phyloP scores from a whole-genome alignment of 2,888 invertebrate species.

The Deilephila porcellus region DNA sequence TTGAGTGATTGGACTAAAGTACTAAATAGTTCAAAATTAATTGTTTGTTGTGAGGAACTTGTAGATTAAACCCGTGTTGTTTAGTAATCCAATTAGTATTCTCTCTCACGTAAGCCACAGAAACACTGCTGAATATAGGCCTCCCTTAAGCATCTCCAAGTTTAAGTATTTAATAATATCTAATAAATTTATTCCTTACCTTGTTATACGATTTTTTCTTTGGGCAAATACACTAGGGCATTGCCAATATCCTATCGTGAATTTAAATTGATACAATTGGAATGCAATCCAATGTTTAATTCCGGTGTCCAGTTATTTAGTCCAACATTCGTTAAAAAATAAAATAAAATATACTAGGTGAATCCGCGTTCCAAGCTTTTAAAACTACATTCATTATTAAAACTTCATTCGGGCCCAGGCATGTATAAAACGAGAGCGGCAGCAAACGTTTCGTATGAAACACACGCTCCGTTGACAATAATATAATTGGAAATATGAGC shows the following conservation, averaged over 20 bases:
- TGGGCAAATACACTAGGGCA: too few species aligned
- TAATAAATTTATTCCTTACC: too few species aligned
- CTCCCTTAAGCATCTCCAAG: too few species aligned
- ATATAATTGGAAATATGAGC: slow-evolving; percentile 42
- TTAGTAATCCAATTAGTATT: too few species aligned
- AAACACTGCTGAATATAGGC: too few species aligned
- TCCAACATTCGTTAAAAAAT: background rate
- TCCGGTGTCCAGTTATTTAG: background rate
- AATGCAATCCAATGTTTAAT: slow-evolving; percentile 10
- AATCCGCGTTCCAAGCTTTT: slow-evolving; percentile 23
- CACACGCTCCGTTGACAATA: slow-evolving; percentile 34
- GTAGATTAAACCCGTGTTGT: too few species aligned
- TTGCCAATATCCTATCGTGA: background rate
- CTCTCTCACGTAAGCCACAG: too few species aligned
- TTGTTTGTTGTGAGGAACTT: too few species aligned
- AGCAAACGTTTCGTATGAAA: slow-evolving; percentile 31
- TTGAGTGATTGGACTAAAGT: too few species aligned
- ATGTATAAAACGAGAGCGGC: slow-evolving; percentile 24
- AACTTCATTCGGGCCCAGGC: slow-evolving; percentile 29
- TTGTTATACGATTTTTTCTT: too few species aligned
- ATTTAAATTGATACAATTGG: background rate
- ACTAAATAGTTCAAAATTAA: too few species aligned
- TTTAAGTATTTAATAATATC: too few species aligned
- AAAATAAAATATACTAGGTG: slow-evolving; percentile 15
- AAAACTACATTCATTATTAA: slow-evolving; percentile 33